phyloP scores from a whole-genome alignment of 2,888 invertebrate species.

The Sepiola atlantica region DNA sequence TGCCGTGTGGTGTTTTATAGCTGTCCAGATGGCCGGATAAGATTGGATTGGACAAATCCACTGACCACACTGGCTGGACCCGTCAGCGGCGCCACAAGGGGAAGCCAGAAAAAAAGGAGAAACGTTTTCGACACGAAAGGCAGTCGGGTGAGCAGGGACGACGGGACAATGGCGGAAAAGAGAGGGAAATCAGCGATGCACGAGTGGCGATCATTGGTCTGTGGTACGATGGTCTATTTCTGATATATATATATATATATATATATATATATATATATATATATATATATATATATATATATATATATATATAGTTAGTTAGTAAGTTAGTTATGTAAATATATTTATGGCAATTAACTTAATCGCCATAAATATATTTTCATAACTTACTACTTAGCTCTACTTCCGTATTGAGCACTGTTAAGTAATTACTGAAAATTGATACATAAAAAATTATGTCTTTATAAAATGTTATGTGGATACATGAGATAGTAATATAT shows the following conservation, averaged over 20 bases:
- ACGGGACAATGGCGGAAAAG: neutral
- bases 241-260: neutral
- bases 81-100: neutral
- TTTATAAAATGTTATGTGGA: no score
- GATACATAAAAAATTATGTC: no score
- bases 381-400: no score
- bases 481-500: no score
- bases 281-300: neutral
- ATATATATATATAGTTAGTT: no score
- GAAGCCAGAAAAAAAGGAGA: neutral
- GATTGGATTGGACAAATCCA: slow-evolving; percentile 16
- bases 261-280: slow-evolving; percentile 14
- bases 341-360: no score
- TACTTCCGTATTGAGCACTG: no score
- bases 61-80: neutral
- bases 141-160: neutral
- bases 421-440: no score
- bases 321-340: no score
- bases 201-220: neutral
- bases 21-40: slow-evolving; percentile 10
- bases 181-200: neutral
- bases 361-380: no score
- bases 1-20: neutral
- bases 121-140: neutral
- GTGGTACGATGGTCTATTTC: neutral